Conservation (phyloP, 2,113 vertebrate genomes). For the Grammomys dolichurus region DNA sequence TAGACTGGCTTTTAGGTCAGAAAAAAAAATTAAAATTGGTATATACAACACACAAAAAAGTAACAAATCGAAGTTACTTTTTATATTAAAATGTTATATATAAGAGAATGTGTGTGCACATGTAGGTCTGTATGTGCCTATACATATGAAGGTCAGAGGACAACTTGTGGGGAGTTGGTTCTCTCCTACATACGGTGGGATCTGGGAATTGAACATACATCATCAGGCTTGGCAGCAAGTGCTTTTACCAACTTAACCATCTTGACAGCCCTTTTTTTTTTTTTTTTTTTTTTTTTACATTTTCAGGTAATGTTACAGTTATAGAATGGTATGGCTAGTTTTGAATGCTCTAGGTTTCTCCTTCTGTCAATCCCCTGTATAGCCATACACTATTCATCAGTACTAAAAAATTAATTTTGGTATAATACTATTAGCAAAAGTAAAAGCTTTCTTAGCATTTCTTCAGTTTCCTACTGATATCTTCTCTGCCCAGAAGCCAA, state of each 20-base stretch:
- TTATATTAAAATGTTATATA: neutral
- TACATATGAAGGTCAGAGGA: neutral
- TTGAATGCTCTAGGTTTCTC: neutral
- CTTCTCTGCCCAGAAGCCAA: neutral
- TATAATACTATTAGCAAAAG: constrained; percentile 13
- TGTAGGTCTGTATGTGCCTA: neutral
- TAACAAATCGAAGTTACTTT: neutral
- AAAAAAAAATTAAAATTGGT: too few relatives aligned
- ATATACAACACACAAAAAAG: too few relatives aligned
- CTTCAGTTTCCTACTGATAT: neutral
- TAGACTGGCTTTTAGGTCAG: too few relatives aligned
- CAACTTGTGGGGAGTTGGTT: neutral
- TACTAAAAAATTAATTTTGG: constrained; percentile 40
- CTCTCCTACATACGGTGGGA: neutral
- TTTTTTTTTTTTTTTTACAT: neutral
- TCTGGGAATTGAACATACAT: neutral
- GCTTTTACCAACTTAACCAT: neutral
- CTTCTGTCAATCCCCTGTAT: neutral
- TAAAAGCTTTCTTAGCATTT: neutral
- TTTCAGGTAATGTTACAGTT: constrained; percentile 38
- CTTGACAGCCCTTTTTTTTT: neutral
- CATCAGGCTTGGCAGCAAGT: neutral
- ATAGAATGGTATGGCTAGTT: neutral
- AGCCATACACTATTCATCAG: constrained; percentile 22
- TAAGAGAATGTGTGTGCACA: neutral